Conservation (phyloP, 2,797 vertebrate species). For the Rhincodon typus region DNA sequence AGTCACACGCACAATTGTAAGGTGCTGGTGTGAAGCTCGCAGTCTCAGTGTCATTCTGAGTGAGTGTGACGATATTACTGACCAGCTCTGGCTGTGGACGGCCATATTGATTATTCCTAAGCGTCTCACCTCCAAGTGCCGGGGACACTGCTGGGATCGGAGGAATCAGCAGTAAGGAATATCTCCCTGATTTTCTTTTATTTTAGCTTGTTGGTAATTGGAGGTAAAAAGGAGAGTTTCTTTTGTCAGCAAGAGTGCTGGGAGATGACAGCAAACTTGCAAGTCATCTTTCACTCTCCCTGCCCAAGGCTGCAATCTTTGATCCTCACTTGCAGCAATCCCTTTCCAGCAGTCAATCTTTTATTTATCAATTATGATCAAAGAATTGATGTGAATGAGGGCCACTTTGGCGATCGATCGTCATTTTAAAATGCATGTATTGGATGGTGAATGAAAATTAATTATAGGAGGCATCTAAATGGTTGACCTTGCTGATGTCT, state of each 20-base stretch:
- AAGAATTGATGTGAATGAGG: background rate
- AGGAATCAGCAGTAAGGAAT: background rate
- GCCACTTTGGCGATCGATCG: background rate
- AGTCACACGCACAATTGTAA: background rate
- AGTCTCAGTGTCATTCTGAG: background rate
- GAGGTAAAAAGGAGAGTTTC: background rate
- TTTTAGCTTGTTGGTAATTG: background rate
- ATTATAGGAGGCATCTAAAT: background rate
- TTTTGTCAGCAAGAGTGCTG: background rate
- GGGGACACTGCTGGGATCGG: background rate
- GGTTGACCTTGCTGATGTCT: background rate
- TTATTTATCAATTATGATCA: background rate
- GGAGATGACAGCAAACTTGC: background rate
- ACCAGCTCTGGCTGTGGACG: background rate
- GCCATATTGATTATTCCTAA: slow-evolving; percentile 24
- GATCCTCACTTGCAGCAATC: background rate
- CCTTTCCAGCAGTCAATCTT: background rate
- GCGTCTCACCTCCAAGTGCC: background rate
- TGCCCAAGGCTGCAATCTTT: background rate
- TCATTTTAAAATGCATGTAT: background rate
- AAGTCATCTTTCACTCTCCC: background rate
- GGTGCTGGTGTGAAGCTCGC: background rate
- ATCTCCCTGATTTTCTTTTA: background rate
- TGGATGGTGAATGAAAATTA: background rate
- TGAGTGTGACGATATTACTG: background rate